phyloP scores from a whole-genome alignment of 2,113 vertebrate species.

The Beaufortia kweichowensis region DNA sequence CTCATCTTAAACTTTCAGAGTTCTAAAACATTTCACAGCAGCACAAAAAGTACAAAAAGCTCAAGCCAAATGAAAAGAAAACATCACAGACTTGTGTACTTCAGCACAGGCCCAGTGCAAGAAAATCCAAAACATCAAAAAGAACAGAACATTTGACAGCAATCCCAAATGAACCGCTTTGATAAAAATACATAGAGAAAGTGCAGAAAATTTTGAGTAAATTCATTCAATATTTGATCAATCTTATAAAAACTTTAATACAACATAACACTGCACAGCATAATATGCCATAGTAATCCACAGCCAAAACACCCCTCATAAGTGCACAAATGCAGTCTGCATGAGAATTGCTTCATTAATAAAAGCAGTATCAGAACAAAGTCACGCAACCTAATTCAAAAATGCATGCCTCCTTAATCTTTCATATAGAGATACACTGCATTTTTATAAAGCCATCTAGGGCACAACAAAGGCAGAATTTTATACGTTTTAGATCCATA shows the following conservation, averaged over 20 bases:
- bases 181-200: neutral
- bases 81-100: neutral
- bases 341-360: neutral
- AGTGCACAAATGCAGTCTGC: no score
- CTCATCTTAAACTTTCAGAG: neutral
- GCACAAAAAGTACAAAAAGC: neutral
- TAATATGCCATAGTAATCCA: neutral
- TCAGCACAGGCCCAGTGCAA: neutral
- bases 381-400: neutral
- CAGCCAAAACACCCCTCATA: neutral
- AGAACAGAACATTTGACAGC: slow-evolving; percentile 1
- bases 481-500: neutral
- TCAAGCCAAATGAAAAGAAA: neutral
- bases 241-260: slow-evolving; percentile 4
- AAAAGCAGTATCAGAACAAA: neutral
- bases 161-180: slow-evolving; percentile 8
- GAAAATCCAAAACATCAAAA: slow-evolving; percentile 20
- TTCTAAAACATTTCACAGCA: neutral
- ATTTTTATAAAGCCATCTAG: neutral
- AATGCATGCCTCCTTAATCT: neutral
- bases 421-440: neutral
- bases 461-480: neutral
- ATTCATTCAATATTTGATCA: neutral
- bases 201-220: neutral
- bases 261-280: neutral